A percentile compares a stretch with the other conserved stretches of the same genome.
phyloP scores from a whole-genome alignment of 1,140 invertebrate genomes.

The Zaprionus africanus region DNA sequence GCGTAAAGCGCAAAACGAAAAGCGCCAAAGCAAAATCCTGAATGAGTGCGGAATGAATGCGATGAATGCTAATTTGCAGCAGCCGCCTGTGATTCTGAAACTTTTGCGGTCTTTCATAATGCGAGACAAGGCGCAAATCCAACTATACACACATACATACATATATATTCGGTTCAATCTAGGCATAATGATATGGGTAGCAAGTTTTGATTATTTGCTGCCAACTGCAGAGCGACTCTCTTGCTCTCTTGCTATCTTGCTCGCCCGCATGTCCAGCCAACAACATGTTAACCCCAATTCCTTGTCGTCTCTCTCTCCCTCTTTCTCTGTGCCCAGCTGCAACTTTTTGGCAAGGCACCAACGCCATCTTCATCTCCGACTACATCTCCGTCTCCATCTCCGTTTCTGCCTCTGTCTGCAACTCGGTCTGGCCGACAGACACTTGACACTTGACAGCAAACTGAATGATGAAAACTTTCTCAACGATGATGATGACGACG shows the following conservation, averaged over 20 bases:
- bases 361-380: background rate
- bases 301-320: slow-evolving; percentile 24
- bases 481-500: slow-evolving; percentile 37
- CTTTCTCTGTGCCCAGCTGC: slow-evolving; percentile 32
- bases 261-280: slow-evolving; percentile 30
- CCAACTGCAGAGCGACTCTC: slow-evolving; percentile 41
- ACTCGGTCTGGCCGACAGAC: slow-evolving; percentile 34
- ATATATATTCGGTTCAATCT: slow-evolving; percentile 16
- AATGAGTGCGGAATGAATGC: slow-evolving; percentile 40
- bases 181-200: slow-evolving; percentile 30
- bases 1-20: slow-evolving; percentile 15
- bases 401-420: background rate
- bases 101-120: slow-evolving; percentile 45
- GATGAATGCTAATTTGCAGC: slow-evolving; percentile 51
- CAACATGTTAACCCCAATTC: slow-evolving; percentile 27
- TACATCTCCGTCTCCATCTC: background rate
- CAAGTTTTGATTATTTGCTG: slow-evolving; percentile 75
- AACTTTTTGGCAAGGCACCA: slow-evolving; percentile 28
- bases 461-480: slow-evolving; percentile 76
- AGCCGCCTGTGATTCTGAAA: slow-evolving; percentile 30
- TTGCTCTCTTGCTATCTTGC: slow-evolving; percentile 18
- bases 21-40: slow-evolving; percentile 35
- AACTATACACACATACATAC: background rate
- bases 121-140: slow-evolving; percentile 9
- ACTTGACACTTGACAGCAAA: slow-evolving; percentile 76